A percentile compares a stretch with the other conserved stretches of the same genome.
These are phyloP conservation scores for Aphrocallistes beatrix DNA, from an alignment of 37 sponge, comb jelly and placozoan species.

Conservation along the genomic window DNA sequence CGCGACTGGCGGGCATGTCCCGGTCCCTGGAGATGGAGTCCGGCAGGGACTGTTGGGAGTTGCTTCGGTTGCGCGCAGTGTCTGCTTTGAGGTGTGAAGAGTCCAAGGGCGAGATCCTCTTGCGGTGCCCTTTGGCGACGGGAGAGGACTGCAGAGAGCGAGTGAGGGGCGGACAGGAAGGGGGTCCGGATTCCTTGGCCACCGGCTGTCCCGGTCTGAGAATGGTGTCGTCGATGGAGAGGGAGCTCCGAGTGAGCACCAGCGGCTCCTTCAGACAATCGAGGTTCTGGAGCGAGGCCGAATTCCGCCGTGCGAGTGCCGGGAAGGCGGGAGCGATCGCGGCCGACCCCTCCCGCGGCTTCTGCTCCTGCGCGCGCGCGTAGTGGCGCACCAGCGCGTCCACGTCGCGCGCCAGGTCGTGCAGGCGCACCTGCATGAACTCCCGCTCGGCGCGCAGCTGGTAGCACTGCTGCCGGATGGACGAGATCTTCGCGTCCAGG, in stretches of 20 bases:
- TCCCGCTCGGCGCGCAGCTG: neutral
- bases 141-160: neutral
- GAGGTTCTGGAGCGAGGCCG: neutral
- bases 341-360: neutral
- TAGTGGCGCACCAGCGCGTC: neutral
- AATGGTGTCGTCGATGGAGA: neutral
- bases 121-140: neutral
- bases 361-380: neutral
- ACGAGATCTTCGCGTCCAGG: neutral
- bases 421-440: neutral
- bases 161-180: neutral
- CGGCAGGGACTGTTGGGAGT: slow-evolving; percentile 14
- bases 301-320: neutral
- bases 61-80: neutral
- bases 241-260: neutral
- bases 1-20: neutral
- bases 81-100: neutral
- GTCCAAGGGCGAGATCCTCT: neutral
- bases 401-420: neutral
- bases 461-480: neutral
- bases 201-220: neutral
- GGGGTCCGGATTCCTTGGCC: neutral
- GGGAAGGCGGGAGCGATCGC: neutral
- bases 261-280: neutral
- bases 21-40: neutral